Evolutionary conservation across 1,140 invertebrate genomes (phyloP), one percentile per base, ranked within the genome.

Genomic region (Augochlora pura): DNA sequence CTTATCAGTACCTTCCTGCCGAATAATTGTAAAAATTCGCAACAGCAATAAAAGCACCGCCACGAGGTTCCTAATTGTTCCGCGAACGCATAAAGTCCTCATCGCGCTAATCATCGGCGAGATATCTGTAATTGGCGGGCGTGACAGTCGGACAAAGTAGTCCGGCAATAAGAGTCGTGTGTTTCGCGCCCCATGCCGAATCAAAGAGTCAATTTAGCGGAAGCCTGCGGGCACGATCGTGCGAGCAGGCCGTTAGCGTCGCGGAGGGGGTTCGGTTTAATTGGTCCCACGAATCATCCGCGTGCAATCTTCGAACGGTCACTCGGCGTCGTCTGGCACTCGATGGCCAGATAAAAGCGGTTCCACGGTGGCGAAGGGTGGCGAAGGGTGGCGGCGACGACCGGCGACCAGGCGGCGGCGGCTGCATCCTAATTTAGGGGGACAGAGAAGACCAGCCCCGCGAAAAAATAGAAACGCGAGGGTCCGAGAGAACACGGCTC

Each of bases 371-470:
- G 39, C 42, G 42, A 12, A 12, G 42, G 42, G 42, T 46, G 10
- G 42, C 10, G 9, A 12, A n/a, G n/a, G n/a, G n/a, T 12, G 75
- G 75, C 60, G 54, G 52, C 49, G 32, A 32, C 32, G 32, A n/a
- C n/a, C 32, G 32, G 32, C 32, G 32, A n/a, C n/a, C n/a, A n/a
- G 1, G 32, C 32, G 1, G 32, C 32, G 75, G 80, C 60, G 54
- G 52, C 49, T 74, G 54, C 59, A 83, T 83, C 79, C 73, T 83
- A 73, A 83, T 83, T 81, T 69, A 52, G 68, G 62, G 39, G 16
- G 18, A n/a, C 54, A 21, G n/a, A 62, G 46, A 49, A 16, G n/a
- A 6, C 25, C 38, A 16, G 68, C 32, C n/a, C n/a, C n/a, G n/a
- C n/a, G n/a, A 52, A 52, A 66, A 72, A 27, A 84, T 49, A 71